Percentiles rank a stretch among this genome's conserved stretches.
These are phyloP conservation scores for Neotoxoptera formosana DNA, from an alignment of 1,140 invertebrate species.

Conservation along the genomic window DNA sequence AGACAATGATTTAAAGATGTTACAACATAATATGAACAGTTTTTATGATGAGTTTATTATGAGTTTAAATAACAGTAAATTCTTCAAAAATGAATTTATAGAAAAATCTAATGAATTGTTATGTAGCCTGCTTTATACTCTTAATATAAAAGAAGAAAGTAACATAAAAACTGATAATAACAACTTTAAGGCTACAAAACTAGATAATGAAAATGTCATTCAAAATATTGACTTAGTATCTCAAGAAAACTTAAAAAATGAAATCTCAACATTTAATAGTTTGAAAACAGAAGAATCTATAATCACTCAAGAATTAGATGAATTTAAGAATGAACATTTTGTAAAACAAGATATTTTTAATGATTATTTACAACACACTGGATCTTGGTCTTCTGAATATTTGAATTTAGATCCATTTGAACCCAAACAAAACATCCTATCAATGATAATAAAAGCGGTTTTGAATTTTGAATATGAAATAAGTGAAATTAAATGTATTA, in stretches of 20 bases:
- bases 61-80: neutral
- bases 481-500: constrained; percentile 8
- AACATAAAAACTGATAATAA: neutral
- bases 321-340: neutral
- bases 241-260: neutral
- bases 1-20: neutral
- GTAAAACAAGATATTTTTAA: neutral
- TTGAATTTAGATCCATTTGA: constrained; percentile 4
- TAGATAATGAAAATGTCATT: neutral
- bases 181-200: neutral
- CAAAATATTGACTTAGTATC: neutral
- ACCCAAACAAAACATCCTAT: neutral
- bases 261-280: neutral
- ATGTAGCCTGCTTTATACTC: neutral
- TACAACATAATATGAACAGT: constrained; percentile 7
- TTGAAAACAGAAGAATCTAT: constrained; percentile 13
- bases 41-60: neutral
- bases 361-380: constrained; percentile 21
- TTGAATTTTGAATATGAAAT: constrained; percentile 33
- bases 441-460: constrained; percentile 8
- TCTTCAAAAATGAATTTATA: neutral
- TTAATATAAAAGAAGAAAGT: neutral
- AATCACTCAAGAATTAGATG: neutral
- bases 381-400: constrained; percentile 32
- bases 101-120: neutral